phyloP scores from a whole-genome alignment of 2,888 invertebrate species.

The Strigamia crassipes region DNA sequence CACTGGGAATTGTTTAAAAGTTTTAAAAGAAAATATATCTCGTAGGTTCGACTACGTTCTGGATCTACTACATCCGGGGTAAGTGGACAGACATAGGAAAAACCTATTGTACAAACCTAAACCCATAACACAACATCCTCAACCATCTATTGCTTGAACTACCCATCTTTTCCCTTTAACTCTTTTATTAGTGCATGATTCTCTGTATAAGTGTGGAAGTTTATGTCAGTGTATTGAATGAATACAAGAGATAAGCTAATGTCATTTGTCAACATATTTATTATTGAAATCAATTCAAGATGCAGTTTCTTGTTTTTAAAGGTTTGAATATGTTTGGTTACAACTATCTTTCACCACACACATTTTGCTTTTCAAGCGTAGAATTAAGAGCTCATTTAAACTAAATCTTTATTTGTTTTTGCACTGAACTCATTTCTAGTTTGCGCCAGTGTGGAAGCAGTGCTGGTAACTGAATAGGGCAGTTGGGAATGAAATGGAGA shows the following conservation, averaged over 20 bases:
- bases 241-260: background rate
- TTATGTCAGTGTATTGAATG: background rate
- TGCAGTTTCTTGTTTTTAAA: background rate
- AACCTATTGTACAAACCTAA: background rate
- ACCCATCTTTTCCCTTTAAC: background rate
- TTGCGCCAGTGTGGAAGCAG: background rate
- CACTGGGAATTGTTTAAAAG: background rate
- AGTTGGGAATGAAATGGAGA: background rate
- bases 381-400: conserved; percentile 11
- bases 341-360: background rate
- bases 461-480: background rate
- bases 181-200: background rate
- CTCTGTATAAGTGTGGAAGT: background rate
- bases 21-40: background rate
- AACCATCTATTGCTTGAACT: background rate
- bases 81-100: background rate
- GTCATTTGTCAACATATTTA: background rate
- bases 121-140: background rate
- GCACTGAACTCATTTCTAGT: background rate
- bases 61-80: conserved; percentile 2
- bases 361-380: background rate
- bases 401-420: conserved; percentile 1
- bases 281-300: background rate
- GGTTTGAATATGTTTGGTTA: background rate
- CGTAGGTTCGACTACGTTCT: background rate